Conservation (phyloP, 1,140 invertebrate species). For the Phymorhynchus buccinoides region DNA sequence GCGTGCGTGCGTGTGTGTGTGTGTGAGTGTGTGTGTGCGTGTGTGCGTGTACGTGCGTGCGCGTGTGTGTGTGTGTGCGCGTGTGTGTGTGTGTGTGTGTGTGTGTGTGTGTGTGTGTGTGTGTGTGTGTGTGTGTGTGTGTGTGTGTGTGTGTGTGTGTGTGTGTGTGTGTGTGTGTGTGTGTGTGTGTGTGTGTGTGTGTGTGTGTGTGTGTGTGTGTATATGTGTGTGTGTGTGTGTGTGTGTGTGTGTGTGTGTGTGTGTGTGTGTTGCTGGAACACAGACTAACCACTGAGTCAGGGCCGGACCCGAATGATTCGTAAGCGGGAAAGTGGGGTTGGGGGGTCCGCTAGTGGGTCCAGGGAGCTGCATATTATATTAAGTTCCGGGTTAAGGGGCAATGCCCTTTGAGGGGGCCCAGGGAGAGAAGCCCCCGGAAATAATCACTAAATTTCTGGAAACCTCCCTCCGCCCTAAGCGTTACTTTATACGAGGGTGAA, state of each 20-base stretch:
- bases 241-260: background rate
- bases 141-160: background rate
- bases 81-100: background rate
- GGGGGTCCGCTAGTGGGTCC: too few species aligned
- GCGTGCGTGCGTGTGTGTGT: background rate
- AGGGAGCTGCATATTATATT: too few species aligned
- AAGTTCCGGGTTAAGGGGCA: too few species aligned
- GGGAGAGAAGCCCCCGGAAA: too few species aligned
- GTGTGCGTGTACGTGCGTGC: slow-evolving; percentile 2
- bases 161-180: background rate
- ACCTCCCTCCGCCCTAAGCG: too few species aligned
- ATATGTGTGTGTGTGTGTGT: background rate
- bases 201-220: slow-evolving; percentile 6
- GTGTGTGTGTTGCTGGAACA: background rate
- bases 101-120: background rate
- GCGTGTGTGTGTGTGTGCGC: background rate
- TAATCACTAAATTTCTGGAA: too few species aligned
- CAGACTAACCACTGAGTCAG: background rate
- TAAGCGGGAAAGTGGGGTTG: too few species aligned
- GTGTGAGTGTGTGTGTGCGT: background rate
- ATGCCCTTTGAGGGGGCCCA: too few species aligned
- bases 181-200: background rate
- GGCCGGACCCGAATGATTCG: too few species aligned
- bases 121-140: background rate
- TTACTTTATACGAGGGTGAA: too few species aligned